Evolutionary conservation across 2,797 vertebrate genomes (phyloP), one percentile per base, ranked within the genome.

Genomic region (Glossophaga mutica): DNA sequence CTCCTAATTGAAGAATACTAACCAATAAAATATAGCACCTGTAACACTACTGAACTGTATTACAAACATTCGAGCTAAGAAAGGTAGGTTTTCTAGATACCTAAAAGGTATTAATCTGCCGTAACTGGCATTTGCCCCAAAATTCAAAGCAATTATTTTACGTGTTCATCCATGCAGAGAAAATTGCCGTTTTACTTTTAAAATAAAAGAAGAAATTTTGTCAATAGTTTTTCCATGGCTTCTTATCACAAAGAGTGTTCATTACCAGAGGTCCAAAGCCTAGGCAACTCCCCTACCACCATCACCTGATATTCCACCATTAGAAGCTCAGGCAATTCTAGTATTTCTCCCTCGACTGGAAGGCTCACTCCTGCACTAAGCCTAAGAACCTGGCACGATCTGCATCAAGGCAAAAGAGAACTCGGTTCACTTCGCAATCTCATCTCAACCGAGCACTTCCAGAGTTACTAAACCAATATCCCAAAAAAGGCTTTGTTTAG

Each of bases 191-290:
- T 91, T 68, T 76, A 55, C 52, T 97, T 92, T 91, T 85, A 95
- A 94, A 91, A 67, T 93, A 87, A 96, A 94, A 37, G 34, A 89
- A 82, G 52, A 52, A 65, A 92, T 62, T 96, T 62, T 74, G 19
- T 52, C 48, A 85, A 74, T 12, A 90, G 24, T 59, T 90, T 95
- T 94, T 74, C 87, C 62, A 67, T 15, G n/a, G 57, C 71, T 91
- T 89, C 77, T 79, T 94, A 91, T 91, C 86, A 95, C 68, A 78
- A 79, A 92, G 22, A 94, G 15, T 50, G 9, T 42, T 67, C 24
- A 12, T n/a, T 37, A 68, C 52, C 34, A 70, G 46, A 82, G 81
- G 26, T 88, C 77, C 91, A 87, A 93, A 96, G 85, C 87, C 92
- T 50, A 82, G 96, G 84, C 37, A 39, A 78, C 48, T 59, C 21